phyloP scores from a whole-genome alignment of 92 coral and sea anemone genomes.

The Phymanthus crucifer region DNA sequence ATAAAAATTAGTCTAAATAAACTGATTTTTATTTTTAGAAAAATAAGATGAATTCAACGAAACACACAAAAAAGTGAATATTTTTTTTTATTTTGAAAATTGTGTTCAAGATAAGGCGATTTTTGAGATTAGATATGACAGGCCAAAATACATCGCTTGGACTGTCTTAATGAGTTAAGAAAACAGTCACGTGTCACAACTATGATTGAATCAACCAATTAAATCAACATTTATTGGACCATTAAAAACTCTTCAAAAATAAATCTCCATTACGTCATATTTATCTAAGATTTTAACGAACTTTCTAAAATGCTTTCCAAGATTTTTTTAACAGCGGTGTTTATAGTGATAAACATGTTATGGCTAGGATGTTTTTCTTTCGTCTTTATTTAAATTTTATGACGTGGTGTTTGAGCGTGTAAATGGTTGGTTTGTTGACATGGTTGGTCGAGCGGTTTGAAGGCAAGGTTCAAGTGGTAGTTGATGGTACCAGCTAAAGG shows the following conservation, averaged over 20 bases:
- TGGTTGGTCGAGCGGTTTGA: constrained; percentile 10
- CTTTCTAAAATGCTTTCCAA: not conserved
- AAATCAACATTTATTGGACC: constrained; percentile 7
- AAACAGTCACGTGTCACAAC: constrained; percentile 21
- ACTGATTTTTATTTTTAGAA: not conserved
- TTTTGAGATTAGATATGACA: not conserved
- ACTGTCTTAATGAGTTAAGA: constrained; percentile 21
- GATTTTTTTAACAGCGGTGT: not conserved
- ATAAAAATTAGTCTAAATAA: not conserved
- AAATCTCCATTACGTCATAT: not conserved
- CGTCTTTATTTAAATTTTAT: not conserved
- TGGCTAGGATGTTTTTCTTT: not conserved
- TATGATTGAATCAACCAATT: constrained; percentile 13
- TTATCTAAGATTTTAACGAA: not conserved
- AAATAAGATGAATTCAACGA: not conserved
- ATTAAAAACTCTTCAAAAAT: not conserved
- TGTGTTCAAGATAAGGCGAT: not conserved
- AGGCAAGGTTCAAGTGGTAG: constrained; percentile 40
- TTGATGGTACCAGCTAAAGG: constrained; percentile 22
- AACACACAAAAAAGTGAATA: not conserved
- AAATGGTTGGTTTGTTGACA: not conserved
- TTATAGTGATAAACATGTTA: not conserved
- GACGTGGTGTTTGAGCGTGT: not conserved
- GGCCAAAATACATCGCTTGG: not conserved
- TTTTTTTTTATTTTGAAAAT: not conserved